Percentiles rank a stretch among this genome's conserved stretches.
phyloP scores from a whole-genome alignment of 2,797 vertebrate species.

The Sylvilagus floridanus region DNA sequence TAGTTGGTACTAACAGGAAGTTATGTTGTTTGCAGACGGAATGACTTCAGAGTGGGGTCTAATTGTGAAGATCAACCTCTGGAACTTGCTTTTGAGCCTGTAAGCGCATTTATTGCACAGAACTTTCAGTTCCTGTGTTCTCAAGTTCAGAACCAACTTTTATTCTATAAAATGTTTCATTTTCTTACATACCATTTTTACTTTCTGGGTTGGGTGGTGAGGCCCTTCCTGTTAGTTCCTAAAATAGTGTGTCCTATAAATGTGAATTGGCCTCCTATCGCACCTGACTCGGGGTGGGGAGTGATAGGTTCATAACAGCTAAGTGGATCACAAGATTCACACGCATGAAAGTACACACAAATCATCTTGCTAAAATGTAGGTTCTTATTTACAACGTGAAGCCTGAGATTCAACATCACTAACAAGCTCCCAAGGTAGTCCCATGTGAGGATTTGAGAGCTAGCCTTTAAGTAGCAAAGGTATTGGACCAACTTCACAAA shows the following conservation, averaged over 20 bases:
- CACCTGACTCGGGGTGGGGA: background rate
- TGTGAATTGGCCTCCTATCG: background rate
- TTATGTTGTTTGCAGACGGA: background rate
- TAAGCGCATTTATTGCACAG: constrained; percentile 15
- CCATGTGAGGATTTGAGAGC: background rate
- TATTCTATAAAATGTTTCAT: constrained; percentile 48
- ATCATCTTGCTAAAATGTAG: background rate
- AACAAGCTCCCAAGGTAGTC: background rate
- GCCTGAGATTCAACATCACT: background rate
- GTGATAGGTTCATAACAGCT: background rate
- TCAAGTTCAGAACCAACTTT: constrained; percentile 5
- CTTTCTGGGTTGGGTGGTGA: constrained; percentile 46
- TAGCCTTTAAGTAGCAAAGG: background rate
- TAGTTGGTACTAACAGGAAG: background rate
- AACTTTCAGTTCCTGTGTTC: constrained; percentile 56
- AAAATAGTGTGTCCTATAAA: constrained; percentile 51
- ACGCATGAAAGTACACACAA: background rate
- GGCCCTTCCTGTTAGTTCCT: constrained; percentile 49
- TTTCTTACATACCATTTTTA: constrained; percentile 63
- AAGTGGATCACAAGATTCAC: background rate
- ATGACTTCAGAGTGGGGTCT: background rate
- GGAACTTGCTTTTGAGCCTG: background rate
- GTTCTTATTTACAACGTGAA: background rate
- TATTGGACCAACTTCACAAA: background rate
- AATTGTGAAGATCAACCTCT: constrained; percentile 1